phyloP scores from a whole-genome alignment of 2,113 vertebrate species.

The Ramphastos sulfuratus region DNA sequence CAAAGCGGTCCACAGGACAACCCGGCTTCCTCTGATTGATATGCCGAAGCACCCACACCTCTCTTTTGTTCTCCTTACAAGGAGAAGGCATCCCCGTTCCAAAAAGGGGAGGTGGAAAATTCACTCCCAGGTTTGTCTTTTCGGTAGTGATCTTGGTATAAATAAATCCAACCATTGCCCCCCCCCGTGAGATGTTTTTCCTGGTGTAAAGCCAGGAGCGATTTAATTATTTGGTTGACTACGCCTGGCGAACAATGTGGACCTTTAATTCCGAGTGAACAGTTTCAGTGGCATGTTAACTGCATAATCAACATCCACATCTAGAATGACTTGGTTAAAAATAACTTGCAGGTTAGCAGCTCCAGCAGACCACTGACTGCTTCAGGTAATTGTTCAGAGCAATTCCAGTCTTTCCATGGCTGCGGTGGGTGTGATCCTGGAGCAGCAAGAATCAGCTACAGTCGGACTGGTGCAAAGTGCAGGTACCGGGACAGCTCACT shows the following conservation, averaged over 20 bases:
- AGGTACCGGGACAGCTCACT: not conserved
- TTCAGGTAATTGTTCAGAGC: not conserved
- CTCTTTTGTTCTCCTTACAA: conserved; percentile 5
- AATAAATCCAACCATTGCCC: not conserved
- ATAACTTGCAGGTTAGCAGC: not conserved
- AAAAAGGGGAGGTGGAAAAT: not conserved
- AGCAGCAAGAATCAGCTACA: not conserved
- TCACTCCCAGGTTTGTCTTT: not conserved
- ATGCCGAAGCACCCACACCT: not conserved
- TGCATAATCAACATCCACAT: not conserved
- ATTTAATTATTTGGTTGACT: conserved; percentile 32
- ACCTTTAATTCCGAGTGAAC: not conserved
- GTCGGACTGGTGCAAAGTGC: not conserved
- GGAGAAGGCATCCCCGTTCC: not conserved
- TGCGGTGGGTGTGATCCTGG: not conserved
- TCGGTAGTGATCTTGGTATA: not conserved
- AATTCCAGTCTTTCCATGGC: not conserved
- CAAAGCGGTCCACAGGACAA: not conserved
- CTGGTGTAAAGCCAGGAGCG: not conserved
- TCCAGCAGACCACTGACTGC: not conserved
- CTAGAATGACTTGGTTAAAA: not conserved
- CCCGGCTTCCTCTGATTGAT: not conserved
- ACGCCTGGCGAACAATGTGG: not conserved
- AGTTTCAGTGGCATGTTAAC: not conserved
- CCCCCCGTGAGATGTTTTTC: not conserved